A percentile compares a stretch with the other conserved stretches of the same genome.
Conservation (phyloP, 2,113 vertebrate genomes). For the Solenodon paradoxus region DNA sequence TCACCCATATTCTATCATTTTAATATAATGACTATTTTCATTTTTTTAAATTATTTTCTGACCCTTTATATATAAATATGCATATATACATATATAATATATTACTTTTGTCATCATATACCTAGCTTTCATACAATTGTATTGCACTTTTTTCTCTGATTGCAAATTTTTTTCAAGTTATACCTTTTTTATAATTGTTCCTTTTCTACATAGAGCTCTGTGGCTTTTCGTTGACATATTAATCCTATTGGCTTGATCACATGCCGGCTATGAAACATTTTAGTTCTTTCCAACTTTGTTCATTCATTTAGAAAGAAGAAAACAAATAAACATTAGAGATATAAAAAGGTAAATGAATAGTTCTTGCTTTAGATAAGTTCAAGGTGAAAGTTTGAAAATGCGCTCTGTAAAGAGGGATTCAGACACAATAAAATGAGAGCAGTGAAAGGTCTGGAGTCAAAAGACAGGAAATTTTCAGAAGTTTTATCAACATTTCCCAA, state of each 20-base stretch:
- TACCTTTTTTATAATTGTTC: not conserved
- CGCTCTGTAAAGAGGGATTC: not conserved
- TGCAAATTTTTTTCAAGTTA: not conserved
- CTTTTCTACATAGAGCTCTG: not conserved
- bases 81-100: no score
- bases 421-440: not conserved
- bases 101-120: not conserved
- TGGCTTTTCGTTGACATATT: not conserved
- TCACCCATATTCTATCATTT: not conserved
- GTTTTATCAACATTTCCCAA: not conserved
- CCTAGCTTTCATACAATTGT: not conserved
- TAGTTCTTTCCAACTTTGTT: not conserved
- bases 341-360: not conserved
- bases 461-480: not conserved
- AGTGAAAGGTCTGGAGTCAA: not conserved
- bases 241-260: not conserved
- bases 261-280: not conserved
- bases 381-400: not conserved
- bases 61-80: not conserved
- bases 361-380: not conserved
- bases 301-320: not conserved
- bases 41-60: not conserved
- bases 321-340: not conserved
- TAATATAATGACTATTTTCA: conserved; percentile 23
- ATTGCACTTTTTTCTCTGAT: not conserved